Evolutionary conservation across 2,888 invertebrate genomes (phyloP).

Genomic region (Catocala fraxini): DNA sequence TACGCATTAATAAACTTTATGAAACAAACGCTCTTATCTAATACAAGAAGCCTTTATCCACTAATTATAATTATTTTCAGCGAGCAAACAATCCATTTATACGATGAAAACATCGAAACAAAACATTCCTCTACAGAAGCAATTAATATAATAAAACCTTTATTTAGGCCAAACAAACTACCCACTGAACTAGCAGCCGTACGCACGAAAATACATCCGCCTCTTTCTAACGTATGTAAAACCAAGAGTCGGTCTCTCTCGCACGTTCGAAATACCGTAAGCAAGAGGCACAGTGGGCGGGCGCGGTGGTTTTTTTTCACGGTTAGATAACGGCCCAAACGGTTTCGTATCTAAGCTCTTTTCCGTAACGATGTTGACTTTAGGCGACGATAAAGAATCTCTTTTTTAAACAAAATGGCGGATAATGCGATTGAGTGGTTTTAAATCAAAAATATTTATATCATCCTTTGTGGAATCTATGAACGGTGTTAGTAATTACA

Average conservation of each 20-base stretch:
- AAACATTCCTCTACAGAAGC: conserved; percentile 65
- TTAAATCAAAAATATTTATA: conserved; percentile 29
- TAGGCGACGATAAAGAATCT: conserved; percentile 59
- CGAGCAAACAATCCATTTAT: conserved; percentile 36
- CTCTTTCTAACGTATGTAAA: conserved; percentile 59
- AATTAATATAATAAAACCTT: conserved; percentile 78
- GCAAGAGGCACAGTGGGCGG: conserved; percentile 76
- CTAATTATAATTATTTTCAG: conserved; percentile 23
- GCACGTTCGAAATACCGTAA: conserved; percentile 85
- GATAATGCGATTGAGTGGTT: conserved; percentile 31
- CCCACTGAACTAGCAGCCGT: conserved; percentile 51
- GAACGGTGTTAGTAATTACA: not conserved
- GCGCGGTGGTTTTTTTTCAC: conserved; percentile 77
- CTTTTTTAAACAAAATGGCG: conserved; percentile 47
- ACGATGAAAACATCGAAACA: conserved; percentile 45
- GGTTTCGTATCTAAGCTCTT: conserved; percentile 66
- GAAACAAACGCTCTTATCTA: conserved; percentile 9
- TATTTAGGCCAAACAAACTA: conserved; percentile 73
- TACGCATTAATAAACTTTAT: not conserved
- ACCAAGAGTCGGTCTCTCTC: conserved; percentile 62
- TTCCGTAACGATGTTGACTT: conserved; percentile 72
- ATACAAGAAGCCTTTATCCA: conserved; percentile 10
- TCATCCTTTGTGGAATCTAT: conserved; percentile 18
- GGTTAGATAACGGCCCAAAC: conserved; percentile 82
- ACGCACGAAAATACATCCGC: conserved; percentile 63